phyloP scores from a whole-genome alignment of 35 echinoderm and acorn worm species.

The Lytechinus pictus region DNA sequence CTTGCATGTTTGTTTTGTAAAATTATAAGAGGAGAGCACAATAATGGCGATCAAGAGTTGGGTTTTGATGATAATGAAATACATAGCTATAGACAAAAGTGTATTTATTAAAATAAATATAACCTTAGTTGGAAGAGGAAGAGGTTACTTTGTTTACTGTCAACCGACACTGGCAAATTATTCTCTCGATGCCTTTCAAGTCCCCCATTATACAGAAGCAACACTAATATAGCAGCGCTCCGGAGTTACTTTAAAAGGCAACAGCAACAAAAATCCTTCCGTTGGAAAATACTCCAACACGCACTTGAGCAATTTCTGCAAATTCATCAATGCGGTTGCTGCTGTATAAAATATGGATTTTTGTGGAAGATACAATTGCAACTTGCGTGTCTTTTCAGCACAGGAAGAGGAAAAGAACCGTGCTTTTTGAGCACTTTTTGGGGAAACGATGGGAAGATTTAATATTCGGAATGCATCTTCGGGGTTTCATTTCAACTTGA shows the following conservation, averaged over 20 bases:
- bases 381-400: not conserved
- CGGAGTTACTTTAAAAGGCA: not conserved
- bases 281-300: conserved; percentile 7
- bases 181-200: not conserved
- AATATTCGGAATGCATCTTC: conserved; percentile 26
- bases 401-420: not conserved
- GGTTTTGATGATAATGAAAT: too few relatives aligned
- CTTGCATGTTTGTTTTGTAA: too few relatives aligned
- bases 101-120: not conserved
- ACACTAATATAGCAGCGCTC: not conserved
- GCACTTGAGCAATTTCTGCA: not conserved
- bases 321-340: conserved; percentile 31
- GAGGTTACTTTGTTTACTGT: not conserved
- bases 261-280: conserved; percentile 30
- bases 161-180: not conserved
- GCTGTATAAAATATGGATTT: conserved; percentile 48
- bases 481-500: conserved; percentile 8
- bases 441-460: not conserved
- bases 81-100: not conserved
- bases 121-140: not conserved
- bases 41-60: too few relatives aligned
- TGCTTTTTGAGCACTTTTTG: not conserved
- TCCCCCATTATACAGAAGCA: not conserved
- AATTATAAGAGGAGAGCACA: too few relatives aligned
- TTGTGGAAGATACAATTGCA: conserved; percentile 37